Conservation (phyloP, 2,113 vertebrate species). For the Spheniscus mendiculus region DNA sequence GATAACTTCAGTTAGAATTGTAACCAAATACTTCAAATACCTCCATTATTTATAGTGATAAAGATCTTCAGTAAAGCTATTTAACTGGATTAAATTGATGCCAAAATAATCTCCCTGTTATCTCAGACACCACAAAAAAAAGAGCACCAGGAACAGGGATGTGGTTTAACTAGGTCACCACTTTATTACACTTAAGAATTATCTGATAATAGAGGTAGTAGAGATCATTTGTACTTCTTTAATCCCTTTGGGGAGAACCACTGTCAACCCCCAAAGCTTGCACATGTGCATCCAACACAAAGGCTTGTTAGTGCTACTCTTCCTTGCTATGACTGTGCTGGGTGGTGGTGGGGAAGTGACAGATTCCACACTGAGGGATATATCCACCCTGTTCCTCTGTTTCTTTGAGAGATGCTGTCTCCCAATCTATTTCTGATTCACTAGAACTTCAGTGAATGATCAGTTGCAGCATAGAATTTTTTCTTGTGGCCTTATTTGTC, state of each 20-base stretch:
- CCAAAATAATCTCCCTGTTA: conserved; percentile 61
- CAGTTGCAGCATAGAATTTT: not conserved
- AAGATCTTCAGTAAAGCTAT: conserved; percentile 62
- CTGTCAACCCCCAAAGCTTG: not conserved
- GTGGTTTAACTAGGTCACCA: conserved; percentile 48
- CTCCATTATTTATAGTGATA: conserved; percentile 62
- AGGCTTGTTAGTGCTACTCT: not conserved
- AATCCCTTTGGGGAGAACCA: not conserved
- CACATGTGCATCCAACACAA: not conserved
- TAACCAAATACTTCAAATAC: conserved; percentile 56
- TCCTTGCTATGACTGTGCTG: not conserved
- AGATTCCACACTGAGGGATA: not conserved
- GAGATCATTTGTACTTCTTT: conserved; percentile 30
- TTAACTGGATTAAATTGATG: conserved; percentile 63
- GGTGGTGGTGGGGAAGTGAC: not conserved
- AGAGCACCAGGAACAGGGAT: conserved; percentile 39
- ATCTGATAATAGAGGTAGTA: conserved; percentile 28
- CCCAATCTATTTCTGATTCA: not conserved
- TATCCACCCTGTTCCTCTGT: not conserved
- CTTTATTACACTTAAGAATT: conserved; percentile 42
- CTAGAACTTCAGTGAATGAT: not conserved
- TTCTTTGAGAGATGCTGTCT: not conserved
- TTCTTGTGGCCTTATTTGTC: not conserved
- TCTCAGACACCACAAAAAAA: conserved; percentile 34
- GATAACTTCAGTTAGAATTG: conserved; percentile 27